phyloP scores from a whole-genome alignment of 2,797 vertebrate genomes.

The Perdix hodgsoniae region DNA sequence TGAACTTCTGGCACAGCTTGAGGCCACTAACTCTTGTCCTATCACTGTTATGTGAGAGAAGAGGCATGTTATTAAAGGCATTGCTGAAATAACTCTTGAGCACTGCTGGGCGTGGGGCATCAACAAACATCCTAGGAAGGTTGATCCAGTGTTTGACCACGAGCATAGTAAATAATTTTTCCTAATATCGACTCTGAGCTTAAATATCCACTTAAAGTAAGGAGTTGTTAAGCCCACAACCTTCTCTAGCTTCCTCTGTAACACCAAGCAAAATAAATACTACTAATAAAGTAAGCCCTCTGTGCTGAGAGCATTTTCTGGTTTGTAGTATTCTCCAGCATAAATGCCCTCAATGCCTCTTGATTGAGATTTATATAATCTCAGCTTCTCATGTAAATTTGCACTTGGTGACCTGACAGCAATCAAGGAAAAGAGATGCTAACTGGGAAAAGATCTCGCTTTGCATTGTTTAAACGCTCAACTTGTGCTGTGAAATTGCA shows the following conservation, averaged over 20 bases:
- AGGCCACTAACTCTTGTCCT: too few species aligned
- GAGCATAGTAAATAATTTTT: not conserved
- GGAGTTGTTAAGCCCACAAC: not conserved
- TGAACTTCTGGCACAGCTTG: too few species aligned
- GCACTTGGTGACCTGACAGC: constrained; percentile 50
- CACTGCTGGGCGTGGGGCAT: not conserved
- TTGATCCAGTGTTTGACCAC: not conserved
- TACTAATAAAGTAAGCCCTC: constrained; percentile 32
- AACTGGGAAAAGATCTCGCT: constrained; percentile 40
- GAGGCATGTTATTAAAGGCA: not conserved
- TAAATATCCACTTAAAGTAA: not conserved
- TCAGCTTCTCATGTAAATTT: constrained; percentile 60
- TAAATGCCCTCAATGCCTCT: constrained; percentile 42
- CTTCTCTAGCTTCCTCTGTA: not conserved
- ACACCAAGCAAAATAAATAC: constrained; percentile 22
- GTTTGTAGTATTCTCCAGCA: constrained; percentile 8
- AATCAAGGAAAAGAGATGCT: constrained; percentile 40
- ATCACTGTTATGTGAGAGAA: too few species aligned
- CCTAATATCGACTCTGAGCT: not conserved
- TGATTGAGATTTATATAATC: constrained; percentile 61
- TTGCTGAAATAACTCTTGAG: not conserved
- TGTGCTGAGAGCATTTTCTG: not conserved
- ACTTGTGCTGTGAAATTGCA: constrained; percentile 72
- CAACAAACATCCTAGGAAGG: not conserved
- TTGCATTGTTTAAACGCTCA: constrained; percentile 69